A percentile compares a stretch with the other conserved stretches of the same genome.
Conservation (phyloP, 2,113 vertebrate species). For the Archilochus colubris region DNA sequence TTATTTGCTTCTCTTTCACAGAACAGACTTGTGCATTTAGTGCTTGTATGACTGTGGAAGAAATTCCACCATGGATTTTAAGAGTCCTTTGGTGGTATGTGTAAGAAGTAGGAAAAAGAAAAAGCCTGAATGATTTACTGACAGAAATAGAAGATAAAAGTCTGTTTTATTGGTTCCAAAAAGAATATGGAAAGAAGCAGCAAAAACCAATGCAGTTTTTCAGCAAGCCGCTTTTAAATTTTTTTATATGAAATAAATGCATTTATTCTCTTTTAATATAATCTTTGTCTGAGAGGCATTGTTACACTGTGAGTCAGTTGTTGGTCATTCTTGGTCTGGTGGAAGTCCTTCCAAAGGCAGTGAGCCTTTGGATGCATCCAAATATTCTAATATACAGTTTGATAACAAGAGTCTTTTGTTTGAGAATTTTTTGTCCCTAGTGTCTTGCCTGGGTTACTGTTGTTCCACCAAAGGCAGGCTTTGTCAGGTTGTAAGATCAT, state of each 20-base stretch:
- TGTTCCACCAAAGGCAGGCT: neutral
- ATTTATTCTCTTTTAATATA: neutral
- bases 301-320: neutral
- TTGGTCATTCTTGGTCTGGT: neutral
- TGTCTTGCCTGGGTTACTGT: fast-evolving
- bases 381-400: neutral
- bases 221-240: neutral
- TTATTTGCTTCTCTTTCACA: neutral
- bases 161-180: neutral
- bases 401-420: neutral
- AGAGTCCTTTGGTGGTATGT: neutral
- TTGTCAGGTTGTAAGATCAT: neutral
- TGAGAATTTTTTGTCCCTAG: neutral
- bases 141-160: neutral
- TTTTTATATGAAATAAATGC: neutral
- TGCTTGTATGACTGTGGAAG: neutral
- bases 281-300: neutral
- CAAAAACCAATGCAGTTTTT: neutral
- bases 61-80: neutral
- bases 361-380: fast-evolving
- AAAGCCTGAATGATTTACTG: neutral
- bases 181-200: neutral
- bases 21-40: neutral
- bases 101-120: neutral
- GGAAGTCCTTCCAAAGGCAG: neutral